These are phyloP conservation scores for Charanyca ferruginea DNA, from an alignment of 2,888 invertebrate species.

Conservation along the genomic window DNA sequence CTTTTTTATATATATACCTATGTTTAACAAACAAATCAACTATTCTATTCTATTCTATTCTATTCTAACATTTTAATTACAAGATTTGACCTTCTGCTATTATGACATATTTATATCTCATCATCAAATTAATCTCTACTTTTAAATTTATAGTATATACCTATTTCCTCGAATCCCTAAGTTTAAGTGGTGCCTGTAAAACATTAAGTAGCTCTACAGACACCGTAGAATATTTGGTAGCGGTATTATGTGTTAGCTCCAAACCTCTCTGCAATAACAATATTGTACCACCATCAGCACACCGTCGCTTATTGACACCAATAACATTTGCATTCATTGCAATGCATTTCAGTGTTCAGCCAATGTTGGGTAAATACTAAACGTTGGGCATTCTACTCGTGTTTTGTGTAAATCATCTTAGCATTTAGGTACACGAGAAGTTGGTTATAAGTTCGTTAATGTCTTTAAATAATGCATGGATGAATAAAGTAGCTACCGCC, in stretches of 20 bases:
- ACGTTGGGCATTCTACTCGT: background rate
- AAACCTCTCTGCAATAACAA: constrained; percentile 26
- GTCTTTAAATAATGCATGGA: too few relatives aligned
- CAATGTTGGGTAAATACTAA: background rate
- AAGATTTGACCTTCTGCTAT: too few relatives aligned
- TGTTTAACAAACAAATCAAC: too few relatives aligned
- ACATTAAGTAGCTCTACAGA: background rate
- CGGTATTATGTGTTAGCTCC: constrained; percentile 1
- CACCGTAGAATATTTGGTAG: background rate
- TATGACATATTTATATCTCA: too few relatives aligned
- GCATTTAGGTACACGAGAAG: too few relatives aligned
- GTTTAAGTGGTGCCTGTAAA: background rate
- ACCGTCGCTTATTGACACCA: constrained; percentile 14
- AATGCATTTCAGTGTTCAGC: constrained; percentile 13
- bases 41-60: too few relatives aligned
- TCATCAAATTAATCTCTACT: background rate
- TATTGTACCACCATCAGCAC: constrained; percentile 7
- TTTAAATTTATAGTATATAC: too few relatives aligned
- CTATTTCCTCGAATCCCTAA: background rate
- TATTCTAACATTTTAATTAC: too few relatives aligned
- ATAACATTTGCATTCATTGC: constrained; percentile 7
- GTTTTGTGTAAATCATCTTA: background rate
- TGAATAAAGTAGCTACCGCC: too few relatives aligned
- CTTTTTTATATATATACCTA: too few relatives aligned
- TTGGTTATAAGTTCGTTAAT: too few relatives aligned